Evolutionary conservation across 2,888 invertebrate species (phyloP).

Genomic region (Lasioglossum vierecki): DNA sequence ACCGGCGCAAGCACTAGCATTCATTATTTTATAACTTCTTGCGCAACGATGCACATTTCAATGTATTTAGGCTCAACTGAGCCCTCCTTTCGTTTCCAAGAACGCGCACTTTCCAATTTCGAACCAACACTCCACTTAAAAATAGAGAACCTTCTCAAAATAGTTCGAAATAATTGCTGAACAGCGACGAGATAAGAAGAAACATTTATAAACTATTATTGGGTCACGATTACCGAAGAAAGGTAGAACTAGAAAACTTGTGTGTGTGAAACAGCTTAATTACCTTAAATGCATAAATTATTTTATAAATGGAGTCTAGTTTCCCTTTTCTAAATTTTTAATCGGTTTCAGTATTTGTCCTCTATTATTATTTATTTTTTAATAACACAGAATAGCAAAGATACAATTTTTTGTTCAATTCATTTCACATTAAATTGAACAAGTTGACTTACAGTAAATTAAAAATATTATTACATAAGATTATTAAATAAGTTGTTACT

Average conservation of each 20-base stretch:
- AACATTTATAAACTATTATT: not conserved
- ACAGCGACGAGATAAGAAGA: not conserved
- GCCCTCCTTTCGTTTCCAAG: not conserved
- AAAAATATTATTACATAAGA: not conserved
- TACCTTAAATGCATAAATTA: too few relatives aligned
- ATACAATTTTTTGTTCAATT: not conserved
- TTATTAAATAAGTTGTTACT: not conserved
- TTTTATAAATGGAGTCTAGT: not conserved
- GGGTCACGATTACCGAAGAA: not conserved
- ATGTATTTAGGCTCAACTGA: not conserved
- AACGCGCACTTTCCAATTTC: conserved; percentile 27
- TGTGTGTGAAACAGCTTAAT: too few relatives aligned
- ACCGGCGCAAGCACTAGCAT: conserved; percentile 56
- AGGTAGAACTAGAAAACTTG: not conserved
- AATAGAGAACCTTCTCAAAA: not conserved
- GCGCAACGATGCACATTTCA: conserved; percentile 61
- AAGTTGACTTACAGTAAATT: not conserved
- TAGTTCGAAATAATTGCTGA: not conserved
- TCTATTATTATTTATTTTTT: not conserved
- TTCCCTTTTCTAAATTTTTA: not conserved
- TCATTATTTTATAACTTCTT: conserved; percentile 71
- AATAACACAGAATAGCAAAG: not conserved
- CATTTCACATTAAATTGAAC: not conserved
- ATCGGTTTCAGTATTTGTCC: not conserved
- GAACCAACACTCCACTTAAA: not conserved